phyloP scores from a whole-genome alignment of 2,113 vertebrate species.

The Taurulus bubalis region DNA sequence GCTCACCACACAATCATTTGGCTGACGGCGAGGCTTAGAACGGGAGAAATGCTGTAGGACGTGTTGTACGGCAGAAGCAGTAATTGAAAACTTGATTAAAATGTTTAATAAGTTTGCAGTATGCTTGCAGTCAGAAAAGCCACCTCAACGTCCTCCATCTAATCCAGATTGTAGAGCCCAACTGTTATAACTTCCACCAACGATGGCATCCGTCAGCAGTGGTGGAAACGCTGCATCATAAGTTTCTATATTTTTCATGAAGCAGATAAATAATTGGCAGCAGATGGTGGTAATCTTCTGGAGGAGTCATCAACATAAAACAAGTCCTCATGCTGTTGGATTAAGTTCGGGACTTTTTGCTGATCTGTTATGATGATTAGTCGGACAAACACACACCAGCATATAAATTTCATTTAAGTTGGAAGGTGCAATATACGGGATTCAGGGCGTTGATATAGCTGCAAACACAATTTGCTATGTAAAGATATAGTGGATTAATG shows the following conservation, averaged over 20 bases:
- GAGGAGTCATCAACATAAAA: not conserved
- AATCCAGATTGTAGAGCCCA: constrained; percentile 8
- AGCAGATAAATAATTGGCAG: not conserved
- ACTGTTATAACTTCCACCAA: not conserved
- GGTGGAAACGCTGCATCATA: not conserved
- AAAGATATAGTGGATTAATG: not conserved
- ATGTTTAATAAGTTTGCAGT: constrained; percentile 41
- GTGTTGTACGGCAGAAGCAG: constrained; percentile 17
- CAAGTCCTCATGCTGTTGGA: not conserved
- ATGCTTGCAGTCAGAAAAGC: constrained; percentile 23
- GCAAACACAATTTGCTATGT: not conserved
- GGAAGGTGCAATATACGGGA: not conserved
- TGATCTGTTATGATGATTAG: not conserved
- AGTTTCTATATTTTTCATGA: not conserved
- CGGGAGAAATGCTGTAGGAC: constrained; percentile 3
- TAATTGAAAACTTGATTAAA: constrained; percentile 71
- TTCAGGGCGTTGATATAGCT: not conserved
- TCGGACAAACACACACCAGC: not conserved
- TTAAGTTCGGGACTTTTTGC: not conserved
- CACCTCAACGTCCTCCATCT: constrained; percentile 8
- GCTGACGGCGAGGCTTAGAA: constrained; percentile 36
- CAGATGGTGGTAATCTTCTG: not conserved
- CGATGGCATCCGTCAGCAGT: constrained; percentile 1
- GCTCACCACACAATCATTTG: constrained; percentile 50
- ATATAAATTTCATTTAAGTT: not conserved